Evolutionary conservation across 2,113 vertebrate genomes (phyloP).

Genomic region (Rana temporaria): DNA sequence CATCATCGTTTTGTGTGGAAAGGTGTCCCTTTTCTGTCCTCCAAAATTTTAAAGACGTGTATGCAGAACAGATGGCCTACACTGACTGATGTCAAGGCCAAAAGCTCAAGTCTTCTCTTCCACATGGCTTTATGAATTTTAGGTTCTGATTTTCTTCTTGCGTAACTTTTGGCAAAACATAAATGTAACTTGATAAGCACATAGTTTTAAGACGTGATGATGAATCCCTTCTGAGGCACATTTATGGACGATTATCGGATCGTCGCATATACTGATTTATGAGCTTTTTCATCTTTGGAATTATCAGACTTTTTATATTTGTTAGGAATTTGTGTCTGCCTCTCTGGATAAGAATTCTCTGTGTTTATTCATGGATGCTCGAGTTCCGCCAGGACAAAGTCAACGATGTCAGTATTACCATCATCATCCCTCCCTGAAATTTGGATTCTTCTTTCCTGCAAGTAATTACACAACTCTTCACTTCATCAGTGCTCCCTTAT

Average conservation of each 20-base stretch:
- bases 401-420: conserved; percentile 76
- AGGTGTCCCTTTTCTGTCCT: neutral
- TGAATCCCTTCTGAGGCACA: neutral
- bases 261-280: neutral
- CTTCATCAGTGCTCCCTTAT: no score
- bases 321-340: conserved; percentile 65
- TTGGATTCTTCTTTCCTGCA: conserved; percentile 73
- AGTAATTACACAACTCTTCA: conserved; percentile 61
- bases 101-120: neutral
- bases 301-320: conserved; percentile 44
- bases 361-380: conserved; percentile 73
- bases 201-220: neutral
- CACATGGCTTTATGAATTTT: neutral
- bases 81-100: no score
- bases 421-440: conserved; percentile 66
- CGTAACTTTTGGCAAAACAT: conserved; percentile 1
- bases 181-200: neutral
- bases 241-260: neutral
- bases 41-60: no score
- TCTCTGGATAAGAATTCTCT: conserved; percentile 60
- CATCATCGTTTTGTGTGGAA: neutral
- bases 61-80: no score
- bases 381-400: conserved; percentile 65
- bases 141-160: neutral
- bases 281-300: neutral